A percentile compares a stretch with the other conserved stretches of the same genome.
Conservation (phyloP, 2,113 vertebrate species). For the Cheirogaleus medius region DNA sequence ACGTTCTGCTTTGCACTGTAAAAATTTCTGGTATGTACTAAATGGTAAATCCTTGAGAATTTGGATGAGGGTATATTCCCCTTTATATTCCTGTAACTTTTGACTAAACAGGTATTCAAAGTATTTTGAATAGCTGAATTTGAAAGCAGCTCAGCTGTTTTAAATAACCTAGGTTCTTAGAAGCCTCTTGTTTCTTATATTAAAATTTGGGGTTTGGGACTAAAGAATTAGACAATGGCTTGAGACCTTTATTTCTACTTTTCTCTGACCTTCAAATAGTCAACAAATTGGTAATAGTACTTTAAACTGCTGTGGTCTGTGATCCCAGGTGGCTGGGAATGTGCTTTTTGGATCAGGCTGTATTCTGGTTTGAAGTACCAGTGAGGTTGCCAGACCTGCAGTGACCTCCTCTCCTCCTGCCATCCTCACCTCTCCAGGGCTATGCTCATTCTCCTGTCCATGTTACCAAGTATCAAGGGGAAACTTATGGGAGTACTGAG, state of each 20-base stretch:
- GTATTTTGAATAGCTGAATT: neutral
- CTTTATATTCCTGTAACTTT: neutral
- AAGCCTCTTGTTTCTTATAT: neutral
- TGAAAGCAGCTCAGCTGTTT: neutral
- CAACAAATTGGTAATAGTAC: neutral
- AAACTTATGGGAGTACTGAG: neutral
- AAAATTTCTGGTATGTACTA: neutral
- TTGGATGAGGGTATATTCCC: neutral
- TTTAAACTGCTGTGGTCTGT: neutral
- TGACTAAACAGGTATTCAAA: neutral
- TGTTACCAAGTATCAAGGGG: neutral
- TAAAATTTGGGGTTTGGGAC: neutral
- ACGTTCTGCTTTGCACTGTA: neutral
- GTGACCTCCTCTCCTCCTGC: neutral
- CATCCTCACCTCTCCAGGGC: neutral
- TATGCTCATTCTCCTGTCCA: neutral
- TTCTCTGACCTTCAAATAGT: conserved; percentile 23
- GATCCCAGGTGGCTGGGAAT: neutral
- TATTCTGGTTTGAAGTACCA: neutral
- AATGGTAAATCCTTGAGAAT: neutral
- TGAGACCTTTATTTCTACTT: conserved; percentile 25
- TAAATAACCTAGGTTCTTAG: neutral
- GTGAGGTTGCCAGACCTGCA: neutral
- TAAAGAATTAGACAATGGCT: neutral
- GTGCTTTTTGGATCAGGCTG: neutral